Base-by-base conservation (phyloP, 2,888 invertebrate genomes). In the Drosophila limbata region DNA sequence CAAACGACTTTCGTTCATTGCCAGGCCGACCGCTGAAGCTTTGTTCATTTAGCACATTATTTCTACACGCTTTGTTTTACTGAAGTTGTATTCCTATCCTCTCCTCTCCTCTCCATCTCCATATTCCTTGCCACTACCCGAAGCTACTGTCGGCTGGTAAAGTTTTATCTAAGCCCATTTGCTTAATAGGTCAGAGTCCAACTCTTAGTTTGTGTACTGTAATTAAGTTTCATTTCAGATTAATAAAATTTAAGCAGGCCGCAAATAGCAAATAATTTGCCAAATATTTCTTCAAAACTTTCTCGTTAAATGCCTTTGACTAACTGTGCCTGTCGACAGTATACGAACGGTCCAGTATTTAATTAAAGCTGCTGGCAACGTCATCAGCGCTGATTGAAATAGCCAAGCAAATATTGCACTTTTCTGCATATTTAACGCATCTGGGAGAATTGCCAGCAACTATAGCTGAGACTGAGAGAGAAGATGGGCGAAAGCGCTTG, bases 21-120 rank as follows among this genome's bases (percentile, higher is more conserved):
- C 33, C 21, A 51, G 25, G 57, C 52, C 45, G 39, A 25, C n/a
- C n/a, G 50, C 44, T 21, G n/a, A 51, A 50, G 61, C 73, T 63
- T 75, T 77, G 70, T 75, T 81, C 73, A 64, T 74, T 81, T 74
- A 77, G 79, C 77, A 81, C 82, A 84, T 81, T 84, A 73, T 77
- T 83, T 81, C 75, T 78, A 74, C 63, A 81, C 75, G 77, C 83
- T 81, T 83, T 81, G 81, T 81, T 76, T 62, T 56, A 65, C 59
- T 75, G 63, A 71, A 71, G 55, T 68, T 62, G 57, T 5, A 25
- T 25, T 25, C 25, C 70, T 47, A 19, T 39, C 19, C 19, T 19
- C 56, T 9, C 45, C 13, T 10, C 51, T 21, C 52, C 13, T 4
- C 28, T 5, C 1, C 11, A 2, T 11, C 5, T 6, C 6, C 21